Conservation (phyloP, 2,888 invertebrate species). For the Belgica antarctica region DNA sequence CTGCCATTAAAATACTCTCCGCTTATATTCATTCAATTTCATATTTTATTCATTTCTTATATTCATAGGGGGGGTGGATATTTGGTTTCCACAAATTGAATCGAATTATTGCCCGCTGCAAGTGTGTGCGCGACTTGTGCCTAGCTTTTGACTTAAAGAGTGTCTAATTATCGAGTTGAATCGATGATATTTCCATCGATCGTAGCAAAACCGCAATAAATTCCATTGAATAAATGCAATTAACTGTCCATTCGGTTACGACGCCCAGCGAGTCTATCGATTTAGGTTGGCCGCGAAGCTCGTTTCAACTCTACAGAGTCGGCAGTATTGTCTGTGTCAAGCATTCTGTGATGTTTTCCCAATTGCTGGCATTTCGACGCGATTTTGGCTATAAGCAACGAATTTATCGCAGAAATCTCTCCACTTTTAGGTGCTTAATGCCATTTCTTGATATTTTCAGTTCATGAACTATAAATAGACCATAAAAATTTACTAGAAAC, state of each 20-base stretch:
- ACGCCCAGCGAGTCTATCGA: neutral
- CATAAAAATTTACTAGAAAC: slow-evolving; percentile 21
- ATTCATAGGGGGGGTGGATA: slow-evolving; percentile 8
- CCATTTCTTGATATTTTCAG: slow-evolving; percentile 17
- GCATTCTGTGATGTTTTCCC: neutral
- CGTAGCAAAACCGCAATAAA: neutral
- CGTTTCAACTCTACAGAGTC: too few relatives aligned
- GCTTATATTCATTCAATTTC: slow-evolving; percentile 7
- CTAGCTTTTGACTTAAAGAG: neutral
- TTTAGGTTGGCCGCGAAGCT: neutral
- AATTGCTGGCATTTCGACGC: neutral
- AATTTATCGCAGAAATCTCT: neutral
- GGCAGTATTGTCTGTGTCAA: neutral
- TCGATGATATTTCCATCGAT: neutral
- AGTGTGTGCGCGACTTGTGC: too few relatives aligned
- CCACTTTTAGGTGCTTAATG: neutral
- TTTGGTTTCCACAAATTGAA: slow-evolving; percentile 16
- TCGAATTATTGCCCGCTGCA: slow-evolving; percentile 37
- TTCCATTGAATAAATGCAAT: neutral
- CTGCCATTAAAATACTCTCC: slow-evolving; percentile 9
- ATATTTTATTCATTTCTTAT: slow-evolving; percentile 25
- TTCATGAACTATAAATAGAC: slow-evolving; percentile 11
- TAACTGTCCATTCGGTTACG: neutral
- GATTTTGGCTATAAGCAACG: neutral
- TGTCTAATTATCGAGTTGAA: neutral